Base-by-base conservation (phyloP, 1,140 invertebrate species). In the Cyphomyrmex costatus region DNA sequence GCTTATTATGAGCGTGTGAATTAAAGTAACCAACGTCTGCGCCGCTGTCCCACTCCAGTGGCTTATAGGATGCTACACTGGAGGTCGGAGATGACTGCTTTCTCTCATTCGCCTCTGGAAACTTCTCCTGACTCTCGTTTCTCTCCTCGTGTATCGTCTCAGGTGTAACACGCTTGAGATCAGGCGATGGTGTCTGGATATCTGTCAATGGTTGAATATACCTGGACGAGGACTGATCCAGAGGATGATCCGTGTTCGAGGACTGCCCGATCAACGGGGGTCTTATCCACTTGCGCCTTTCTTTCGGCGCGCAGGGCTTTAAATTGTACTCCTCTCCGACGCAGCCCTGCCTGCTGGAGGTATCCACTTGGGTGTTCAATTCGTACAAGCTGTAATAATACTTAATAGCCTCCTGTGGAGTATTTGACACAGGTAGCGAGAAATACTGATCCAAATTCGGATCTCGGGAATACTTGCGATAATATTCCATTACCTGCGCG, bases 1-100 rank as follows among this genome's bases (percentile, higher is more conserved):
- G 94, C 91, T 94, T 95, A 85, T 94, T 94, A 14, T 83, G 86
- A n/a, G 90, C 85, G 14, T 87, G 53, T 60, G 76, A 91, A 92
- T 96, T 96, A 30, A 92, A 95, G 94, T 98, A 98, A 6, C 97
- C 97, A 56, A 97, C 97, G 94, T 98, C 97, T 8, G 97, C 97
- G 66, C 97, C 96, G 84, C 96, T 97, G 91, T 97, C 97, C 97
- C 97, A 97, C 94, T 97, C 97, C 3, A 97, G 92, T 86, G 96
- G 96, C 8, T 96, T 95, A 88, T 96, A 96, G 2, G 97, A 97
- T 3, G 96, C 95, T 0, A 96, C 92, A 91, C 97, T 97, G 70
- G 96, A 97, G 49, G 96, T 96, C 16, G 96, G 96, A 8, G 96
- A 96, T 16, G 93, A 88, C n/a, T 91, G 24, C 74, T 94, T 95